Evolutionary conservation across 92 coral and sea anemone genomes (phyloP).

Genomic region (Galaxea fascicularis): DNA sequence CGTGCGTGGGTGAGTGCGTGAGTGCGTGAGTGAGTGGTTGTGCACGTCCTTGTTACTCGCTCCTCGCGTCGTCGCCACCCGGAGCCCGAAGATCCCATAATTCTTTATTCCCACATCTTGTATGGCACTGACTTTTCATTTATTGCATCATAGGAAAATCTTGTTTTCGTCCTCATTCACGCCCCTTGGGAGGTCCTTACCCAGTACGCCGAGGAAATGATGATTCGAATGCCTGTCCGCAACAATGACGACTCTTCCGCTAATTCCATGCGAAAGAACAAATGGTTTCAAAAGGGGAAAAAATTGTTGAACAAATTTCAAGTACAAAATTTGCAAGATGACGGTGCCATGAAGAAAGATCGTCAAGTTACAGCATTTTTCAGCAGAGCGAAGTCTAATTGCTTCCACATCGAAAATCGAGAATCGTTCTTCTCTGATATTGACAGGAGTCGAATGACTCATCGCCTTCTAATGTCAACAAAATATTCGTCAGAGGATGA

Average conservation of each 20-base stretch:
- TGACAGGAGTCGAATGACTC: conserved; percentile 91
- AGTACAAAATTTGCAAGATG: conserved; percentile 37
- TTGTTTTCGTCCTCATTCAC: conserved; percentile 85
- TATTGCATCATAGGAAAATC: conserved; percentile 64
- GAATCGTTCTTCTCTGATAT: conserved; percentile 84
- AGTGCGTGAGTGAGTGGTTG: no score
- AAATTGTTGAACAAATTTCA: conserved; percentile 46
- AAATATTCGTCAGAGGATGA: conserved; percentile 68
- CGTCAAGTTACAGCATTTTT: conserved; percentile 87
- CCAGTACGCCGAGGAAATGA: conserved; percentile 93
- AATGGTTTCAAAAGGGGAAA: conserved; percentile 32
- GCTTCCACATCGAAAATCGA: conserved; percentile 77
- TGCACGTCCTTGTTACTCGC: no score
- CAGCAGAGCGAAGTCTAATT: conserved; percentile 67
- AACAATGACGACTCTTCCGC: conserved; percentile 43
- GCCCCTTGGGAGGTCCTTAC: conserved; percentile 91
- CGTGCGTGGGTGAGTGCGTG: no score
- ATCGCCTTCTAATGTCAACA: conserved; percentile 74
- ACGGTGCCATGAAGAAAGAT: conserved; percentile 36
- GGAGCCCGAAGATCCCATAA: no score
- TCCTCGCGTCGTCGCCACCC: no score
- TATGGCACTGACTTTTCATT: no score
- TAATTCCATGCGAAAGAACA: not conserved
- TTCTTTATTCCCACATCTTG: no score
- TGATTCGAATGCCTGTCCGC: conserved; percentile 90